Evolutionary conservation across 2,113 vertebrate species (phyloP), one percentile per base, ranked within the genome.

Genomic region (Camelus bactrianus): DNA sequence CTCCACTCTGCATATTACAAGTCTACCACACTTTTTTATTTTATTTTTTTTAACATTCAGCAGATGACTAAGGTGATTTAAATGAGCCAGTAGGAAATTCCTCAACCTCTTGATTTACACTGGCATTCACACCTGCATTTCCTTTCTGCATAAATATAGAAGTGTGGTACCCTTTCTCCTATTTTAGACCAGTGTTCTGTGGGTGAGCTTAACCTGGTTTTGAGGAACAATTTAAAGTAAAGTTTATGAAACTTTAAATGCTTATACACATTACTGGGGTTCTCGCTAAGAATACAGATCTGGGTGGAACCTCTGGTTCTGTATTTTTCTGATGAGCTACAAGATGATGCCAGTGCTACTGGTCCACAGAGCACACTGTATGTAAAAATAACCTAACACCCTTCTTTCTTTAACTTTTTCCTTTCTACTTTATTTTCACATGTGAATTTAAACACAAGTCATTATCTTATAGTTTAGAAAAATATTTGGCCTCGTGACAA

Each of bases 351-450:
- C 24, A 69, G 4, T 67, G 38, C 11, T 81, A 82, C 54, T 89
- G 15, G 32, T 11, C 15, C 54, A 52, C 1, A 52, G 20, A 20
- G 42, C 12, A 73, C 9, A 5, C 0, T 46, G 48, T 70, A 65
- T 82, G 26, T 88, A 50, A 79, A 64, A 92, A 38, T 28, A 83
- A 54, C 22, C 19, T 46, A 70, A 77, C 1, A 8, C 8, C 6
- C 4, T 38, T 65, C 67, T 70, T 11, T 97, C 99, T 98, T 89
- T 38, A 38, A 38, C 3, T 91, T 24, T 8, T 64, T 64, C 19
- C 5, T 24, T 92, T 72, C 17, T 42, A 56, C 7, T 11, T 81
- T 64, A 70, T 69, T 91, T 89, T 69, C 46, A 24, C 14, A 32
- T 24, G 42, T 89, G 48, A 79, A 67, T 86, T 84, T 79, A 75